phyloP scores from a whole-genome alignment of 37 sponge, comb jelly and placozoan species.

The Eunapius fragilis region DNA sequence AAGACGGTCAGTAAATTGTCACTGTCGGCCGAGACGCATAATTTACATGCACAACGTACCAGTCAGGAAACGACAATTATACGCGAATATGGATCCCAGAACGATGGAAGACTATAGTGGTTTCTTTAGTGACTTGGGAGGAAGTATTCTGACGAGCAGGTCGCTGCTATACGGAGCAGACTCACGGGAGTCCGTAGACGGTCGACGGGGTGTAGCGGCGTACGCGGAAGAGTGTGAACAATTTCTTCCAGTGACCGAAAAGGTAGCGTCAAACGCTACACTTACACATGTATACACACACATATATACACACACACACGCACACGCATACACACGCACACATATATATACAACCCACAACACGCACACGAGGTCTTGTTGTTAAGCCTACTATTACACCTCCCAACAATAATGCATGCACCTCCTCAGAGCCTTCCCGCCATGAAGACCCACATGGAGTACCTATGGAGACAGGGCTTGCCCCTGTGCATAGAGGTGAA shows the following conservation, averaged over 20 bases:
- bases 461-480: conserved; percentile 28
- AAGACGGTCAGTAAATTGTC: background rate
- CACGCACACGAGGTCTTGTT: background rate
- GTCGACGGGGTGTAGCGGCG: background rate
- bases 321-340: conserved; percentile 8
- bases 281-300: conserved; percentile 21
- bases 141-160: background rate
- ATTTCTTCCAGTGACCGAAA: background rate
- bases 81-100: background rate
- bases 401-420: background rate
- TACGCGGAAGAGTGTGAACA: background rate
- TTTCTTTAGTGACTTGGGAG: background rate
- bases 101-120: background rate
- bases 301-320: conserved; percentile 18
- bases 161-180: background rate
- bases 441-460: conserved; percentile 21
- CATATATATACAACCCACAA: background rate
- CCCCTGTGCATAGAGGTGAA: conserved; percentile 56
- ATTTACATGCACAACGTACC: background rate
- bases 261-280: background rate
- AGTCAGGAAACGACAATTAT: background rate
- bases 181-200: background rate
- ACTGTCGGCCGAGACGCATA: background rate
- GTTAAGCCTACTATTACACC: too few species aligned
- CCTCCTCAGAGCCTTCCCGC: background rate